These are phyloP conservation scores for Drosophila willistoni DNA, from an alignment of 1,140 invertebrate species.

Conservation along the genomic window DNA sequence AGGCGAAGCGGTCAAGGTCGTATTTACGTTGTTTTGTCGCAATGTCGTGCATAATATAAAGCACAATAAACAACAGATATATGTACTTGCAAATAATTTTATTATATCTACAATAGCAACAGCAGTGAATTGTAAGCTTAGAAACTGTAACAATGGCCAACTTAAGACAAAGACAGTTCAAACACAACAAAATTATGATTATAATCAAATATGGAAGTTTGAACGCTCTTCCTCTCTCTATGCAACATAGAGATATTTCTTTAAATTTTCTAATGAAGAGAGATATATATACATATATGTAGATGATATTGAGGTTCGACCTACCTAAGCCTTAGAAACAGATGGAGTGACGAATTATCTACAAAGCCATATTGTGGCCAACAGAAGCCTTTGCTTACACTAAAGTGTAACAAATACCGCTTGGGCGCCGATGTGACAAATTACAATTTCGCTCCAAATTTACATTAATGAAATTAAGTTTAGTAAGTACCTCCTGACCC, in stretches of 20 bases:
- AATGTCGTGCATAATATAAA: constrained; percentile 70
- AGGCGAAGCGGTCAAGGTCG: constrained; percentile 65
- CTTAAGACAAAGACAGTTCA: constrained; percentile 7
- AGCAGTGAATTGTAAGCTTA: constrained; percentile 25
- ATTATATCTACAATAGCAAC: constrained; percentile 14
- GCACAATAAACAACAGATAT: constrained; percentile 5
- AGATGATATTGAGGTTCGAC: no score
- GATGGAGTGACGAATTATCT: no score
- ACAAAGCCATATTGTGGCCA: no score
- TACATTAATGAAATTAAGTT: constrained; percentile 64
- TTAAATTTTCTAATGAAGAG: neutral
- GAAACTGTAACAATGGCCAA: constrained; percentile 69
- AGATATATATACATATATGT: no score
- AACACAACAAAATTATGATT: neutral
- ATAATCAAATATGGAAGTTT: neutral
- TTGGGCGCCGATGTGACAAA: constrained; percentile 40
- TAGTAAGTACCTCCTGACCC: constrained; percentile 21
- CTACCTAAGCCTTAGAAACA: no score
- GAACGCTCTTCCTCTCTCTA: neutral
- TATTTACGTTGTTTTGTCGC: constrained; percentile 44
- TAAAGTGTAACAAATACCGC: constrained; percentile 18
- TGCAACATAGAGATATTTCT: neutral
- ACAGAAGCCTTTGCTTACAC: no score
- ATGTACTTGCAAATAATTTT: constrained; percentile 20
- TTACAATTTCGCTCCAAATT: neutral